Base-by-base conservation (phyloP, 2,888 invertebrate species). In the Hyposoter didymator region DNA sequence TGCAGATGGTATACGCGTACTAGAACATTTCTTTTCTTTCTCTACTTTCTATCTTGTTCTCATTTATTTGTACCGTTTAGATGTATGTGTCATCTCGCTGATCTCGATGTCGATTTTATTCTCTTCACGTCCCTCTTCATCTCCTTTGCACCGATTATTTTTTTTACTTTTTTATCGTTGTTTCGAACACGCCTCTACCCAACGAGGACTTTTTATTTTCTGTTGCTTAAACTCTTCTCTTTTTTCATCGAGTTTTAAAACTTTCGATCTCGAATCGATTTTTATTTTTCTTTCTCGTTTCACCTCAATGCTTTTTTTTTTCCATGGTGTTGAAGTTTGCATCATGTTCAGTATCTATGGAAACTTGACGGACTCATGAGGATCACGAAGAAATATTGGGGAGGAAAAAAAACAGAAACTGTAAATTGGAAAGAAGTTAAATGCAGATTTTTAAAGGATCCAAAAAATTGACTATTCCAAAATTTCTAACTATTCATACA, bases 1-100 rank as follows among this genome's bases (percentile, higher is more conserved):
- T 82, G 85, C 19, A 55, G 35, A 45, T 74, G 19, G 72, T 35
- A 64, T 6, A 28, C 62, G 49, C 39, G 49, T 14, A 64, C 35
- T 22, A 64, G 67, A 55, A 72, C 22, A 43, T 59, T 39, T 28
- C 43, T 78, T 59, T 78, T 62, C 43, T 49, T 55, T 47, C 17
- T 72, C 45, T 12, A 70, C 73, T 43, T 66, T 74, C 55, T 55
- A 52, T 55, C 78, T 43, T 59, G 19, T 35, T 55, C 35, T 74
- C n/a, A 32, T 47, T 59, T 17, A 52, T 17, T 64, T 47, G 4
- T 73, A 55, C 64, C 22, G 35, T 62, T n/a, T 45, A 49, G 19
- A 49, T 67, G 32, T 69, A 19, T 22, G 19, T 64, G 32, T 47
- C 64, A 49, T 67, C 22, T 8, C 8, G 4, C 28, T 52, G 8